phyloP scores from a whole-genome alignment of 2,797 vertebrate species.

The Ciconia nigra region DNA sequence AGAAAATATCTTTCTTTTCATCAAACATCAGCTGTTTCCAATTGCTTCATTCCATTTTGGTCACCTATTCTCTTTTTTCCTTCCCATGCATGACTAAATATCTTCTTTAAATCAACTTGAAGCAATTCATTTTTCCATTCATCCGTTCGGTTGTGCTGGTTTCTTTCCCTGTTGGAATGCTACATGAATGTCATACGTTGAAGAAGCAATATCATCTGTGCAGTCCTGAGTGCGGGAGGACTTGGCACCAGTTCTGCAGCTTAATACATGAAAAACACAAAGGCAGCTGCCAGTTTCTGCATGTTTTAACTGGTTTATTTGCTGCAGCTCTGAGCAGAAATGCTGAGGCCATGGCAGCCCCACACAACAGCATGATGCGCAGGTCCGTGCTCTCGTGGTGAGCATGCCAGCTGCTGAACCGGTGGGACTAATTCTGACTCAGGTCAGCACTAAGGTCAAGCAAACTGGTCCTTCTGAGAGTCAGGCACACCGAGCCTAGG shows the following conservation, averaged over 20 bases:
- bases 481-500: background rate
- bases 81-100: slow-evolving; percentile 44
- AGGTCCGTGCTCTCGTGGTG: background rate
- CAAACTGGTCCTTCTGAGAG: background rate
- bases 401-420: background rate
- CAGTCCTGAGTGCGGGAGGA: background rate
- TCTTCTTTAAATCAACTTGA: slow-evolving; percentile 41
- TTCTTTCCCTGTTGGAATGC: background rate
- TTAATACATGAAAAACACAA: background rate
- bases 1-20: slow-evolving; percentile 28
- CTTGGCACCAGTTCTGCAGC: background rate
- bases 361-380: background rate
- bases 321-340: background rate
- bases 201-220: background rate
- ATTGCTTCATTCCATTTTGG: slow-evolving; percentile 43
- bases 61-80: slow-evolving; percentile 11
- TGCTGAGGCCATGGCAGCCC: background rate
- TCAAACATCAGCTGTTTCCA: slow-evolving; percentile 52
- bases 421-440: background rate
- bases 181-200: background rate
- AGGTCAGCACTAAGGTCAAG: background rate
- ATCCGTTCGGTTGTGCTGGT: background rate
- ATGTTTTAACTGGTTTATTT: background rate
- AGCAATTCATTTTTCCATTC: slow-evolving; percentile 46
- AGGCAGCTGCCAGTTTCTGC: background rate